A percentile compares a stretch with the other conserved stretches of the same genome.
These are phyloP conservation scores for Carollia perspicillata DNA, from an alignment of 2,113 vertebrate species.

Conservation along the genomic window DNA sequence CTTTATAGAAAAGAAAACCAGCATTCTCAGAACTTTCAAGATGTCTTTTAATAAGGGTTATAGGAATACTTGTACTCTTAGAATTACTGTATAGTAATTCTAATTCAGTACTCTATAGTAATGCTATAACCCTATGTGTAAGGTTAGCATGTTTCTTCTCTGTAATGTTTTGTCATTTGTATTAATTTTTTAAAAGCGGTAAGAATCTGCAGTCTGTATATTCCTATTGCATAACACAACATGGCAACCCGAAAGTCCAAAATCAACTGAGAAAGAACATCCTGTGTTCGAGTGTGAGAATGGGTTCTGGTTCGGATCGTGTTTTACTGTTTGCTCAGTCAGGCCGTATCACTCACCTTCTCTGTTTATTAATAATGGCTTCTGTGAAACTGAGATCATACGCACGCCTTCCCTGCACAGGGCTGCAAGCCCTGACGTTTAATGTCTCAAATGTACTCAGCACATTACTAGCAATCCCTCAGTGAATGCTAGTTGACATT, in stretches of 20 bases:
- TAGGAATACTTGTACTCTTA: not conserved
- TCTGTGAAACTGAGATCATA: not conserved
- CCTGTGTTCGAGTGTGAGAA: not conserved
- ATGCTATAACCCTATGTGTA: not conserved
- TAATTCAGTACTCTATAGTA: too few species aligned
- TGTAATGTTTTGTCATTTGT: not conserved
- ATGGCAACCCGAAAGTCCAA: not conserved
- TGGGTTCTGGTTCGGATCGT: not conserved
- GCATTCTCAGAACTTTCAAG: not conserved
- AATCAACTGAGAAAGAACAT: not conserved
- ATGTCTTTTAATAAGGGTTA: not conserved
- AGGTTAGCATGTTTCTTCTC: not conserved
- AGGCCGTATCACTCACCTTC: not conserved
- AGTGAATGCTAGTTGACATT: not conserved
- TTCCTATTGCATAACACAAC: not conserved
- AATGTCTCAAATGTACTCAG: not conserved
- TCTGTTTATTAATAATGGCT: not conserved
- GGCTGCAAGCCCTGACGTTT: not conserved
- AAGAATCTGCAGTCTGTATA: not conserved
- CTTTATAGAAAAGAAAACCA: not conserved
- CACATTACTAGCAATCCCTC: not conserved
- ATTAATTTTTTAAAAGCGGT: not conserved
- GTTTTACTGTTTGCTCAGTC: not conserved
- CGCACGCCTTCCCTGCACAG: not conserved
- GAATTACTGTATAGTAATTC: too few species aligned